Evolutionary conservation across 2,888 invertebrate species (phyloP).

Genomic region (Cetonia aurata): DNA sequence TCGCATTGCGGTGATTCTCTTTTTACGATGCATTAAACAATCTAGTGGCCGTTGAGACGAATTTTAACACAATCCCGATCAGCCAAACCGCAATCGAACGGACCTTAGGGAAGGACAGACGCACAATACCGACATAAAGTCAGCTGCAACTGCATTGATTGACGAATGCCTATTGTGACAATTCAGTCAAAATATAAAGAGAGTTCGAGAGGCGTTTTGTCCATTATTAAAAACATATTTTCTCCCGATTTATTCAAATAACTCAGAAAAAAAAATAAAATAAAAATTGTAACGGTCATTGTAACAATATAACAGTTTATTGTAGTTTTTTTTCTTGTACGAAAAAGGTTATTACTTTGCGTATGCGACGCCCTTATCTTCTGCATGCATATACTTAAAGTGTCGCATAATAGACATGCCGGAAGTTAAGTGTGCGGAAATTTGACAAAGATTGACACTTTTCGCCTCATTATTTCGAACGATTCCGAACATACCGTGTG

Average conservation of each 20-base stretch:
- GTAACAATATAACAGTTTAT: not conserved
- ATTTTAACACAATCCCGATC: no score
- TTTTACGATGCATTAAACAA: constrained; percentile 29
- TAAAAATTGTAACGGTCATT: constrained; percentile 1
- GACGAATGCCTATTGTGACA: constrained; percentile 52
- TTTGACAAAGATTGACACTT: constrained; percentile 51
- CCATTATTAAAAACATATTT: constrained; percentile 2
- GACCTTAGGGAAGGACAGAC: constrained; percentile 28
- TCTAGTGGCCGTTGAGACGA: constrained; percentile 9
- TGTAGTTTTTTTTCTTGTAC: not conserved
- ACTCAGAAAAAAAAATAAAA: not conserved
- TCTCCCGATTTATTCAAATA: no score
- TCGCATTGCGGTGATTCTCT: constrained; percentile 1
- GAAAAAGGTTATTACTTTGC: not conserved
- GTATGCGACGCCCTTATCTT: no score
- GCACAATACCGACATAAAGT: not conserved
- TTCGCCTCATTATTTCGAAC: not conserved
- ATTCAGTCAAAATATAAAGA: constrained; percentile 50
- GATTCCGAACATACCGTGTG: no score
- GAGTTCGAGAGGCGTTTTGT: constrained; percentile 41
- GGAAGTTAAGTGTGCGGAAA: constrained; percentile 53
- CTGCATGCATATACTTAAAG: constrained; percentile 28
- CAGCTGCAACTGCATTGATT: constrained; percentile 47
- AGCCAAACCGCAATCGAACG: constrained; percentile 1
- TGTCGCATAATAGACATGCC: constrained; percentile 46